Percentiles rank a stretch among this genome's conserved stretches.
phyloP scores from a whole-genome alignment of 92 coral and sea anemone genomes.

The Chrysogorgia sp. region DNA sequence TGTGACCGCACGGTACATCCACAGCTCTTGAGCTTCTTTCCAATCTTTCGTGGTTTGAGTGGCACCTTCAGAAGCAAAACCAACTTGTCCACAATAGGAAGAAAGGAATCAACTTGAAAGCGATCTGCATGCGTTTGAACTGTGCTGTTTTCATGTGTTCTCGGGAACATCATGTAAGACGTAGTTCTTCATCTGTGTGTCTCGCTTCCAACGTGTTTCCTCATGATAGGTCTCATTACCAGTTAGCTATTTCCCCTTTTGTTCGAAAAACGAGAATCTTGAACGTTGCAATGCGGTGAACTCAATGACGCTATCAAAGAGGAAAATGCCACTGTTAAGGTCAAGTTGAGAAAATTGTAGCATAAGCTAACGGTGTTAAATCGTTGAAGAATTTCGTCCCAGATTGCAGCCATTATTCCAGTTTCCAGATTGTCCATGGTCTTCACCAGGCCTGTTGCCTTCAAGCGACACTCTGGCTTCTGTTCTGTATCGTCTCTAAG shows the following conservation, averaged over 20 bases:
- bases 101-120: not conserved
- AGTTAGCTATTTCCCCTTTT: not conserved
- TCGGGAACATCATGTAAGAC: not conserved
- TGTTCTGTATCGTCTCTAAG: not conserved
- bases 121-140: not conserved
- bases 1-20: not conserved
- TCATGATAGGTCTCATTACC: not conserved
- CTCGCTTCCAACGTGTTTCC: conserved; percentile 1
- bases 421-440: not conserved
- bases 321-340: no score
- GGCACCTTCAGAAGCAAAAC: not conserved
- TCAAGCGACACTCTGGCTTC: conserved; percentile 3
- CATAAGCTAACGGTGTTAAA: not conserved
- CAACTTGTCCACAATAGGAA: conserved; percentile 3
- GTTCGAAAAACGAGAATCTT: not conserved
- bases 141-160: not conserved
- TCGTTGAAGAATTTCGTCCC: no score
- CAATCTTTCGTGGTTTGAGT: not conserved
- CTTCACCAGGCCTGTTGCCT: not conserved
- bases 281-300: no score
- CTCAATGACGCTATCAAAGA: no score
- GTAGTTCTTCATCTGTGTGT: not conserved
- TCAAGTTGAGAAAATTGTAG: not conserved
- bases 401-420: conserved; percentile 3
- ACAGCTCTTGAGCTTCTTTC: not conserved